Base-by-base conservation (phyloP, 2,888 invertebrate species). In the Spodoptera littoralis region DNA sequence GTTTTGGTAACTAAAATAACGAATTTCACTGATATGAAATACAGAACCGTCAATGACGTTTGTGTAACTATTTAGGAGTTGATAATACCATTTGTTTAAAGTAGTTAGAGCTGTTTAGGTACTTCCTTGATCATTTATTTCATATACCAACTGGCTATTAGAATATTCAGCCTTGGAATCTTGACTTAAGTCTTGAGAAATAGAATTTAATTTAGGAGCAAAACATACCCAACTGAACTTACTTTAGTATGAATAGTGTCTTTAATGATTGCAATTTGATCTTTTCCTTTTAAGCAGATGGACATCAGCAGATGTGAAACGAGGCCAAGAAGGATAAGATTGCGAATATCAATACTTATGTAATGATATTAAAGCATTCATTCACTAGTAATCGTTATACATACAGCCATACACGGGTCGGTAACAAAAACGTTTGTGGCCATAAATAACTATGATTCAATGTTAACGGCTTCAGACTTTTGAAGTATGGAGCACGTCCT, bases 381-480 rank as follows among this genome's bases (percentile, higher is more conserved):
- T 90, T 91, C 91, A 89, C 81, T 83, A 84, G 81, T 88, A 85
- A 89, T 90, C 84, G 86, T 70, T 73, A 81, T 74, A 82, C 73
- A 81, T 75, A 82, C 82, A 72, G 68, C 87, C 85, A 84, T 89
- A 89, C 82, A 84, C 78, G 86, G 84, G 76, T 73, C 73, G 80
- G 83, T 79, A 85, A 88, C 88, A 90, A 88, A 91, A 92, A 88
- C 88, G 83, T 82, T 82, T 86, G 86, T 79, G 66, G 71, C 86
- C 92, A 89, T 87, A 92, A 93, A 93, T 93, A 93, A 88, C 84
- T 83, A 90, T 94, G 94, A 93, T 88, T 89, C 90, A 92, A 88
- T 90, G 86, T 88, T 89, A 91, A 90, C 87, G 86, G 87, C 86
- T 89, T 79, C 83, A 84, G 79, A 61, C 76, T 73, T 73, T 77